Base-by-base conservation (phyloP, 2,888 invertebrate genomes). In the Acanthosoma haemorrhoidale region DNA sequence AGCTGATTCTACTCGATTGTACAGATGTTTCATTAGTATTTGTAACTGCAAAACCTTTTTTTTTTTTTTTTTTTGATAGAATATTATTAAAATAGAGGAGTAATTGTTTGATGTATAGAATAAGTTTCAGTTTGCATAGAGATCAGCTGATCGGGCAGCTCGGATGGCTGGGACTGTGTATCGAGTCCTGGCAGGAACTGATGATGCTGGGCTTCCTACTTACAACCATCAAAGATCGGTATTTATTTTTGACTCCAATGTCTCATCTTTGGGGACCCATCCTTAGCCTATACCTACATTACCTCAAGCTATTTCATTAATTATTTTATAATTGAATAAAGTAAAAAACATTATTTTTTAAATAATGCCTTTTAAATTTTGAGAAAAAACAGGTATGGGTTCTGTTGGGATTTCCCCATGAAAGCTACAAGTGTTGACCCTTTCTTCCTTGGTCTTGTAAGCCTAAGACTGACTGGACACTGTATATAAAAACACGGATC, bases 121-220 rank as follows among this genome's bases (percentile, higher is more conserved):
- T 72, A 72, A 72, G 70, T 64, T 72, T 64, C 72, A 72, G 72
- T 72, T 70, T 72, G 68, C 71, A 63, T 72, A 90, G 90, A 87
- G 86, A 80, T 88, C 89, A 78, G 89, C 90, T 79, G 90, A 89
- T 84, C 86, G 88, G 80, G 87, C 89, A 83, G 90, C 90, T 78
- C 85, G 90, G 80, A 88, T 90, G 77, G 89, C 89, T 73, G 90
- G 90, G 78, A 86, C 87, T 77, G 87, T 89, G 78, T 89, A 88
- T 84, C 86, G 90, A 74, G 86, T 90, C 82, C 87, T 90, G 79
- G 88, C 90, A 76, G 87, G 87, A 79, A 90, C 90, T 75, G 89
- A 90, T 83, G 87, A 87, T 80, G 84, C 88, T 77, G 88, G 87
- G 83, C 82, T 88, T 32, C 74, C 74, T 51, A 87, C 77, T 82